These are phyloP conservation scores for Cacoxenus indagator DNA, from an alignment of 2,888 invertebrate species.

Conservation along the genomic window DNA sequence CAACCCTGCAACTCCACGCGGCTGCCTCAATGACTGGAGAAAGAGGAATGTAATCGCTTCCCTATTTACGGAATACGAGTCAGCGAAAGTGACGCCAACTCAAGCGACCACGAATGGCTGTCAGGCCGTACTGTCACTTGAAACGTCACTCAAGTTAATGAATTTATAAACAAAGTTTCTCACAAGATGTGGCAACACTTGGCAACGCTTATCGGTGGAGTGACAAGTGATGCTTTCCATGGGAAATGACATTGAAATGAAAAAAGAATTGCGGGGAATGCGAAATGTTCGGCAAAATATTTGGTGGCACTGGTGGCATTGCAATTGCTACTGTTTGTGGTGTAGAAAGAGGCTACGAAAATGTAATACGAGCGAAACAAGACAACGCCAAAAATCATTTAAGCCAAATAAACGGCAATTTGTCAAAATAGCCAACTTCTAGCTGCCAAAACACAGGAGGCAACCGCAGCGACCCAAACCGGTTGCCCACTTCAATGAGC, in stretches of 20 bases:
- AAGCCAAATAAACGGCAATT: conserved; percentile 37
- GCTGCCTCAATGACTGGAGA: not conserved
- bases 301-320: not conserved
- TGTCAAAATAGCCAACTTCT: conserved; percentile 21
- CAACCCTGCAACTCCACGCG: no score
- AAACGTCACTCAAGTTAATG: conserved; percentile 45
- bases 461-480: conserved; percentile 32
- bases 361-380: not conserved
- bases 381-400: not conserved
- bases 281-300: not conserved
- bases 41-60: not conserved
- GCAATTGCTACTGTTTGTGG: not conserved
- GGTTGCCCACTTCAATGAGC: conserved; percentile 33
- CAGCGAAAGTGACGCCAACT: not conserved
- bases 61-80: not conserved
- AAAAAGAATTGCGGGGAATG: not conserved
- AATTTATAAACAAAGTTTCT: conserved; percentile 48
- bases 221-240: not conserved
- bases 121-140: conserved; percentile 28
- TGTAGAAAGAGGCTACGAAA: not conserved
- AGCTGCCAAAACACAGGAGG: conserved; percentile 18
- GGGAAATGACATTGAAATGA: not conserved
- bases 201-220: conserved; percentile 15
- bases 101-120: not conserved
- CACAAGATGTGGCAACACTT: conserved; percentile 29